These are phyloP conservation scores for Danaus melanippus DNA, from an alignment of 1,140 invertebrate species.

Conservation along the genomic window DNA sequence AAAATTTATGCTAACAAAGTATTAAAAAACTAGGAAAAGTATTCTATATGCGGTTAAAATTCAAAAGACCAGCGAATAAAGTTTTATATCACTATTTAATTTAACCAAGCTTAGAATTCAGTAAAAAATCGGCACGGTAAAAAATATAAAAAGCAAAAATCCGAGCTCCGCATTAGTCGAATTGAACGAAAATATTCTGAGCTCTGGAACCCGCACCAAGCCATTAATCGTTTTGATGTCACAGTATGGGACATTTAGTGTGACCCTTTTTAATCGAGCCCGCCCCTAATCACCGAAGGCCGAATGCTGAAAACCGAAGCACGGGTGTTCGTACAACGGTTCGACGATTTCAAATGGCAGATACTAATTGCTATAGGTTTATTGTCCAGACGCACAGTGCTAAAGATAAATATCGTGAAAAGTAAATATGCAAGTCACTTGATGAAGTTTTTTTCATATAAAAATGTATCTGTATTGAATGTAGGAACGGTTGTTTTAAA, in stretches of 20 bases:
- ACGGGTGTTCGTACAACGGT: slow-evolving; percentile 35
- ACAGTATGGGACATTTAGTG: slow-evolving; percentile 70
- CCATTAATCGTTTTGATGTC: slow-evolving; percentile 69
- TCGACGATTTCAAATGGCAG: slow-evolving; percentile 40
- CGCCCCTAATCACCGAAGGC: slow-evolving; percentile 54
- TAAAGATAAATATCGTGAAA: slow-evolving; percentile 16
- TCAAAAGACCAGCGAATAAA: slow-evolving; percentile 10
- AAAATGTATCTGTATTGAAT: too few species aligned
- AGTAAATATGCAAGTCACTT: slow-evolving; percentile 3
- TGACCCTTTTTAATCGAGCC: slow-evolving; percentile 63
- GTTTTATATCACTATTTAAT: slow-evolving; percentile 30
- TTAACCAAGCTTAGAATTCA: slow-evolving; percentile 29
- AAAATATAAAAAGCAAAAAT: slow-evolving; percentile 49
- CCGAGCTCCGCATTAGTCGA: slow-evolving; percentile 45
- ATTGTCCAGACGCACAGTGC: slow-evolving; percentile 32
- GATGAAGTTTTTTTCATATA: too few species aligned
- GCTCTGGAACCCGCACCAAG: slow-evolving; percentile 45
- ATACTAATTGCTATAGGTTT: slow-evolving; percentile 45
- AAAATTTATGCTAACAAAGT: not conserved
- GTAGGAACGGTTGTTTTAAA: too few species aligned
- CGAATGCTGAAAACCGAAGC: slow-evolving; percentile 48
- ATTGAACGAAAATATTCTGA: slow-evolving; percentile 60
- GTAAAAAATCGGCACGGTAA: slow-evolving; percentile 26
- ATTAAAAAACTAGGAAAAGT: not conserved
- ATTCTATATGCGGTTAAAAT: too few species aligned